These are phyloP conservation scores for Leucoma salicis DNA, from an alignment of 2,888 invertebrate genomes.

Conservation along the genomic window DNA sequence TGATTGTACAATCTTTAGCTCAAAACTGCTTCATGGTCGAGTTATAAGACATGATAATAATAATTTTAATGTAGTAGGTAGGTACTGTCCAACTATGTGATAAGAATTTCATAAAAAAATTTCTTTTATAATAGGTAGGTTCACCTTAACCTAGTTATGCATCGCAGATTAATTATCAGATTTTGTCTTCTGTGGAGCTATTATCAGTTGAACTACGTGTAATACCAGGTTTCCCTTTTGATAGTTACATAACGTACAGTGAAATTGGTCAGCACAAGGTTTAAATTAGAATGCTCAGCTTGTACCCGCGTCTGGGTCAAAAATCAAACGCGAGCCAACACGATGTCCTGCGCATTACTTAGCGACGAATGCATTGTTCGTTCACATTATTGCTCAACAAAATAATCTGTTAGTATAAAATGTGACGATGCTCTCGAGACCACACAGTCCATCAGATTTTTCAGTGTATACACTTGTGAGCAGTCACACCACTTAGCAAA, in stretches of 20 bases:
- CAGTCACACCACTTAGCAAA: conserved; percentile 73
- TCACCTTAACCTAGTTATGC: neutral
- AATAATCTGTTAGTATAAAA: conserved; percentile 66
- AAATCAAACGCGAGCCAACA: conserved; percentile 54
- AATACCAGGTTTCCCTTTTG: conserved; percentile 44
- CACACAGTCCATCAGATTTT: conserved; percentile 65
- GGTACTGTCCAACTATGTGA: neutral
- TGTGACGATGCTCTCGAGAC: conserved; percentile 60
- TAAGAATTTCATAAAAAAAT: neutral
- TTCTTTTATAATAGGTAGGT: neutral
- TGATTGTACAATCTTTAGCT: too few relatives aligned
- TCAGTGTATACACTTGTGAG: conserved; percentile 57
- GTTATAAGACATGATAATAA: too few relatives aligned
- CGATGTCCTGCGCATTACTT: conserved; percentile 69
- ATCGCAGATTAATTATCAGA: neutral
- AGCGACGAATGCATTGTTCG: conserved; percentile 45
- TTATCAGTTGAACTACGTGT: neutral
- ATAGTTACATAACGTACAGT: conserved; percentile 66
- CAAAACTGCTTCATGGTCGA: too few relatives aligned
- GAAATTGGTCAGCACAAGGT: conserved; percentile 69
- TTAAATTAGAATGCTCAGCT: conserved; percentile 70
- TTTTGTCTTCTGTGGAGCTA: neutral
- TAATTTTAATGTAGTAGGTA: too few relatives aligned
- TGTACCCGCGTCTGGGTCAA: conserved; percentile 71
- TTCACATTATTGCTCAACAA: conserved; percentile 61